A percentile compares a stretch with the other conserved stretches of the same genome.
phyloP scores from a whole-genome alignment of 2,888 invertebrate species.

The Malthinus seriepunctatus region DNA sequence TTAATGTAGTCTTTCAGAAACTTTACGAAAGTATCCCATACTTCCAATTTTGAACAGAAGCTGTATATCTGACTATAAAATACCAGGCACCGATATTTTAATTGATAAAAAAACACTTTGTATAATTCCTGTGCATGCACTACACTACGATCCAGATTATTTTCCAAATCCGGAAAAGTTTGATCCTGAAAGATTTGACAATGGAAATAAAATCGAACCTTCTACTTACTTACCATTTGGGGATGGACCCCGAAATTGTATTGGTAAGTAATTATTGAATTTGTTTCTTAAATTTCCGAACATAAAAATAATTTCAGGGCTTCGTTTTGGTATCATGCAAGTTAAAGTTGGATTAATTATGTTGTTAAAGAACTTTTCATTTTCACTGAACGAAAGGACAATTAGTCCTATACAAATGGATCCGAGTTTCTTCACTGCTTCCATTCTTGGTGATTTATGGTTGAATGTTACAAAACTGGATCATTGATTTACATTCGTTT shows the following conservation, averaged over 20 bases:
- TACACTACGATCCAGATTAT: constrained; percentile 45
- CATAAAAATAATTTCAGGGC: constrained; percentile 22
- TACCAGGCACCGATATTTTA: constrained; percentile 34
- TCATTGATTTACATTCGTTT: too few species aligned
- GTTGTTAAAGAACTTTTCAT: constrained; percentile 28
- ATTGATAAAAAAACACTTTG: constrained; percentile 35
- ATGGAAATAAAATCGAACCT: constrained; percentile 30
- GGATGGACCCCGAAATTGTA: constrained; percentile 33
- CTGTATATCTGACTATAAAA: constrained; percentile 37
- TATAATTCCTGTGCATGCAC: constrained; percentile 37
- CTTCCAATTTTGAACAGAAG: constrained; percentile 37
- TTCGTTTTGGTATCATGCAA: constrained; percentile 34
- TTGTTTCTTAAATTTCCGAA: not conserved
- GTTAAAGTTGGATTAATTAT: constrained; percentile 30
- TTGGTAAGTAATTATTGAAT: constrained; percentile 9
- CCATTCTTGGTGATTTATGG: constrained; percentile 28
- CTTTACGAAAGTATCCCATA: constrained; percentile 47
- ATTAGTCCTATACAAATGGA: constrained; percentile 29
- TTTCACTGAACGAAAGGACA: constrained; percentile 29
- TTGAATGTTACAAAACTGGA: constrained; percentile 12
- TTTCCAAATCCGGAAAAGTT: constrained; percentile 45
- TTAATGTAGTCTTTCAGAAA: constrained; percentile 43
- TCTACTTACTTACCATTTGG: constrained; percentile 42
- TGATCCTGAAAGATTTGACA: constrained; percentile 46
- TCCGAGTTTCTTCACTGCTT: constrained; percentile 22